A percentile compares a stretch with the other conserved stretches of the same genome.
Evolutionary conservation across 2,113 vertebrate species (phyloP).

Genomic region (Scatophagus argus): DNA sequence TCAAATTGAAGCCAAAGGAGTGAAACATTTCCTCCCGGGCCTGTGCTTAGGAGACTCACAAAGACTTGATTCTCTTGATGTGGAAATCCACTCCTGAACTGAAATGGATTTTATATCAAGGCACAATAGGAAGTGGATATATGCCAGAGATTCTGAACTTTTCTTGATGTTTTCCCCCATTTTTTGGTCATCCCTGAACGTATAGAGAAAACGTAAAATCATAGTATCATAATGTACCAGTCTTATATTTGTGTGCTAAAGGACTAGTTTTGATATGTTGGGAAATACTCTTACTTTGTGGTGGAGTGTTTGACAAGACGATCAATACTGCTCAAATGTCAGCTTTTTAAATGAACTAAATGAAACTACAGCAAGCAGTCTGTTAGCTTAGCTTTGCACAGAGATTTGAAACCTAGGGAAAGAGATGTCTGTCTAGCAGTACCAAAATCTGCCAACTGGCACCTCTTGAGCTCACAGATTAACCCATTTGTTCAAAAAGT

Average conservation of each 20-base stretch:
- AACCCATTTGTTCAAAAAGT: not conserved
- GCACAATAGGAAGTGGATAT: slow-evolving; percentile 30
- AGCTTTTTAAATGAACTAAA: not conserved
- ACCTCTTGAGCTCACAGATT: not conserved
- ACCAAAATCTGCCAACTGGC: not conserved
- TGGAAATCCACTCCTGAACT: slow-evolving; percentile 33
- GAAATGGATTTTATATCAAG: slow-evolving; percentile 50
- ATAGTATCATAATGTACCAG: slow-evolving; percentile 12
- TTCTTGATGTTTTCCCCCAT: slow-evolving; percentile 30
- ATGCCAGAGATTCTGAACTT: slow-evolving; percentile 28
- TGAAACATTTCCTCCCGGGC: slow-evolving; percentile 39
- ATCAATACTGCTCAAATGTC: not conserved
- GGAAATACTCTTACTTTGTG: slow-evolving; percentile 14
- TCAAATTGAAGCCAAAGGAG: slow-evolving; percentile 67
- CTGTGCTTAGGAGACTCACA: slow-evolving; percentile 33
- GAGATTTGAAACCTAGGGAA: not conserved
- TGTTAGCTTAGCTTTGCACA: slow-evolving; percentile 4
- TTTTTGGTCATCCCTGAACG: slow-evolving; percentile 23
- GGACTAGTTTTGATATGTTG: slow-evolving; percentile 23
- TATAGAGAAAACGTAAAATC: slow-evolving; percentile 30
- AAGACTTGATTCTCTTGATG: slow-evolving; percentile 49
- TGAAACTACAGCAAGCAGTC: not conserved
- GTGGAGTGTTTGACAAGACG: not conserved
- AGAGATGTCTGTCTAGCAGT: not conserved
- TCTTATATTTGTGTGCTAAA: slow-evolving; percentile 2